Conservation (phyloP, 2,797 vertebrate genomes). For the Crotalus adamanteus region DNA sequence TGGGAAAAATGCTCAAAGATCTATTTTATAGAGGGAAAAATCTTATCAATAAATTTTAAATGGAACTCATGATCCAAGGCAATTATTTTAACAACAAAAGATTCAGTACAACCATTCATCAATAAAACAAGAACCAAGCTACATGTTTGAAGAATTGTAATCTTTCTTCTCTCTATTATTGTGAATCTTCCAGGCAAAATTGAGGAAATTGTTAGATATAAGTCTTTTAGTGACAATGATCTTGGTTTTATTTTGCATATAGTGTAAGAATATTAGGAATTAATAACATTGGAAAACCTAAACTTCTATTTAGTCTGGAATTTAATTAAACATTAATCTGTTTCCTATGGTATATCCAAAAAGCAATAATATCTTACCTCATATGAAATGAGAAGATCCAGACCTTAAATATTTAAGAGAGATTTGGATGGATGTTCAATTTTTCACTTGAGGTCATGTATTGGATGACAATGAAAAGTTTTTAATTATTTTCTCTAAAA, state of each 20-base stretch:
- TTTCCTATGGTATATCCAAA: neutral
- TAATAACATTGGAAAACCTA: neutral
- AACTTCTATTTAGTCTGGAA: neutral
- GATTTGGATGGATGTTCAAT: neutral
- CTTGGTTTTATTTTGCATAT: neutral
- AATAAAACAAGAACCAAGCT: slow-evolving; percentile 28
- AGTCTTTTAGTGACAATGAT: neutral
- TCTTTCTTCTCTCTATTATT: slow-evolving; percentile 41
- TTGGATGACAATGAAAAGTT: neutral
- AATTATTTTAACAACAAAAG: slow-evolving; percentile 47
- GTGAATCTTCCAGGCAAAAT: neutral
- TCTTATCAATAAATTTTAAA: neutral
- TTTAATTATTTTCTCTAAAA: neutral
- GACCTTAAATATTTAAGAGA: neutral
- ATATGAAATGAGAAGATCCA: neutral
- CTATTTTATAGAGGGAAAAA: neutral
- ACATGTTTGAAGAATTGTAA: slow-evolving; percentile 24
- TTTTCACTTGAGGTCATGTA: neutral
- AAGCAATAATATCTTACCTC: neutral
- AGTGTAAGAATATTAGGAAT: neutral
- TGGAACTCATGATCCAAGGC: slow-evolving; percentile 21
- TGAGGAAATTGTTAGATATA: neutral
- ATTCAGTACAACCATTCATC: slow-evolving; percentile 19
- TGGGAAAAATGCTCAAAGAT: neutral
- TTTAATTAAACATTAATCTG: neutral